Evolutionary conservation across 1,140 invertebrate species (phyloP).

Genomic region (Anastatus disparis): DNA sequence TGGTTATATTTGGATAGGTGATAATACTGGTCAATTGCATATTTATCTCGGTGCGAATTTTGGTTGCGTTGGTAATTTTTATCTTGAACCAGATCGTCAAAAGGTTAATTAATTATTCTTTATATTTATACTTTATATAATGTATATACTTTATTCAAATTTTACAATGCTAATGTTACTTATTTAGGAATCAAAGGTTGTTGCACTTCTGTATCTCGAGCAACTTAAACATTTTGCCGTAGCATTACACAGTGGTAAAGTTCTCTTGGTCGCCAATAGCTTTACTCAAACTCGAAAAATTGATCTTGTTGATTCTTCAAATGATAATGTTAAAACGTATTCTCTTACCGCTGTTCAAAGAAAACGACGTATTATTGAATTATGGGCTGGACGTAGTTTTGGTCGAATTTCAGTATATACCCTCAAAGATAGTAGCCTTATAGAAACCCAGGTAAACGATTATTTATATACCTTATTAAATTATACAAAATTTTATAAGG

Average conservation of each 20-base stretch:
- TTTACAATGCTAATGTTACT: no score
- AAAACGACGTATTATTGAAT: constrained; percentile 57
- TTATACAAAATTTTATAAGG: background rate
- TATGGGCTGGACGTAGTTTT: constrained; percentile 81
- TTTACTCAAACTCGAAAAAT: constrained; percentile 61
- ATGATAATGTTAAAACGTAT: constrained; percentile 58
- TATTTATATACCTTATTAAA: background rate
- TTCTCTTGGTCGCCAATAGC: constrained; percentile 72
- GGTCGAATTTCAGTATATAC: constrained; percentile 79
- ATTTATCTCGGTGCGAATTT: constrained; percentile 73
- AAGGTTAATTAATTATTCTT: constrained; percentile 37
- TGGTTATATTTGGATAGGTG: constrained; percentile 85
- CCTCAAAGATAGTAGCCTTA: constrained; percentile 62
- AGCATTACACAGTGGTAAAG: constrained; percentile 77
- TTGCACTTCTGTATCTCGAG: constrained; percentile 74
- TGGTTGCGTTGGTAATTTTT: constrained; percentile 64
- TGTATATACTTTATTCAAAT: no score
- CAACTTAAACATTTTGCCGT: constrained; percentile 77
- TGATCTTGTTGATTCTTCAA: constrained; percentile 49
- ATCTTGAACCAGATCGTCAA: constrained; percentile 65
- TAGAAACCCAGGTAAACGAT: constrained; percentile 54
- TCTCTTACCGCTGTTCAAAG: constrained; percentile 58
- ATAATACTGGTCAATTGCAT: constrained; percentile 82
- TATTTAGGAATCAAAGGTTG: constrained; percentile 67
- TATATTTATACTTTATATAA: background rate